phyloP scores from a whole-genome alignment of 2,888 invertebrate genomes.

The Chloromyia formosa region DNA sequence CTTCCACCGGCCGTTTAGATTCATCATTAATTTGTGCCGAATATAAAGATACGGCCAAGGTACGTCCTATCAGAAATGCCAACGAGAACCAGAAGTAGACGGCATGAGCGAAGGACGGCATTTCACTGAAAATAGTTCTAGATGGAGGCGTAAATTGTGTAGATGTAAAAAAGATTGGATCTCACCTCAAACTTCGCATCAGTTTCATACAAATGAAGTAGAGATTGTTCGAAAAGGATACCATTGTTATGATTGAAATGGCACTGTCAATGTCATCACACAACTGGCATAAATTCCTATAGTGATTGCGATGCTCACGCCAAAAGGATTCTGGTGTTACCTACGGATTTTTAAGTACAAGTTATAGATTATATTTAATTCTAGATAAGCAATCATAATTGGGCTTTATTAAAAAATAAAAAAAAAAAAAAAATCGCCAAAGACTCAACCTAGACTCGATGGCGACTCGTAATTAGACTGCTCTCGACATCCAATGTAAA shows the following conservation, averaged over 20 bases:
- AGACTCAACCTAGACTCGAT: too few species aligned
- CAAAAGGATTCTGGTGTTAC: conserved; percentile 64
- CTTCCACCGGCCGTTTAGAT: conserved; percentile 62
- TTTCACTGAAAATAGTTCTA: conserved; percentile 54
- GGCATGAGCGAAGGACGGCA: conserved; percentile 62
- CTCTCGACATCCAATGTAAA: too few species aligned
- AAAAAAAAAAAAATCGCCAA: too few species aligned
- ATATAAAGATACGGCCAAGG: conserved; percentile 67
- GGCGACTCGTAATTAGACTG: too few species aligned
- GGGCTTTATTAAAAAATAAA: too few species aligned
- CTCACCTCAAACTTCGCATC: conserved; percentile 65
- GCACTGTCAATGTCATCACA: conserved; percentile 66
- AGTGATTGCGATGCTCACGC: conserved; percentile 66
- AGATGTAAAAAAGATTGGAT: conserved; percentile 13
- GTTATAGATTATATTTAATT: too few species aligned
- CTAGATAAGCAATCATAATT: too few species aligned
- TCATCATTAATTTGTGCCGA: conserved; percentile 69
- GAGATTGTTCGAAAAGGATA: conserved; percentile 68
- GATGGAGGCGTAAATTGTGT: not conserved
- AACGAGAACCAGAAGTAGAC: conserved; percentile 70
- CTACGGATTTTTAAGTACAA: not conserved
- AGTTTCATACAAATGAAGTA: conserved; percentile 70
- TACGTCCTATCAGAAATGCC: conserved; percentile 67
- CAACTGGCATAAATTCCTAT: conserved; percentile 65
- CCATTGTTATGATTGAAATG: conserved; percentile 66